Evolutionary conservation across 1,140 invertebrate genomes (phyloP).

Genomic region (Druon quercuslanigerum): DNA sequence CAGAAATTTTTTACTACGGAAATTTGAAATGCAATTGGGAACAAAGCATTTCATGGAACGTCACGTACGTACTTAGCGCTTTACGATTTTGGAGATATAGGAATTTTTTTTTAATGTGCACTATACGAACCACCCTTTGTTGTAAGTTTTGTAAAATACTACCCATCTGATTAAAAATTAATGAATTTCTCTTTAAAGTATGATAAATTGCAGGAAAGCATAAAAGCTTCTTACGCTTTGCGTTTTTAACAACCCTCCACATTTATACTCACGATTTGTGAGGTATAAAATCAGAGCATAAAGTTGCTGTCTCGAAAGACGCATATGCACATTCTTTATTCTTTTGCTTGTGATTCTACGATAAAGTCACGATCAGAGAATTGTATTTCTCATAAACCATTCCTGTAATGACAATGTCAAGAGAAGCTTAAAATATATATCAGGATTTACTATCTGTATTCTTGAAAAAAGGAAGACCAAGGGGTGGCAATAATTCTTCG

Average conservation of each 20-base stretch:
- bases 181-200: no score
- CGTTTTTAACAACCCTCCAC: not conserved
- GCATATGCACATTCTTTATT: not conserved
- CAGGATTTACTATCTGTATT: no score
- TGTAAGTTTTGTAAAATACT: no score
- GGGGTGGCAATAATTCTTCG: no score
- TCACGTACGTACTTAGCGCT: slow-evolving; percentile 33
- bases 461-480: no score
- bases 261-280: not conserved
- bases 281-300: not conserved
- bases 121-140: slow-evolving; percentile 38
- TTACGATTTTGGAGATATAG: slow-evolving; percentile 33
- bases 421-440: no score
- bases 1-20: slow-evolving; percentile 36
- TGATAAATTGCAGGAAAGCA: no score
- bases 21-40: slow-evolving; percentile 43
- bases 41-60: slow-evolving; percentile 32
- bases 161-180: no score
- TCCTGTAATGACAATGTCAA: no score
- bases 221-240: not conserved
- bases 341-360: not conserved
- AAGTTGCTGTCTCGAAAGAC: not conserved
- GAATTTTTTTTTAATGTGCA: not conserved
- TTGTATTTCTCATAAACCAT: not conserved
- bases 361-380: not conserved